Evolutionary conservation across 2,113 vertebrate genomes (phyloP), one percentile per base, ranked within the genome.

Genomic region (Rhinopomastus cyanomelas): DNA sequence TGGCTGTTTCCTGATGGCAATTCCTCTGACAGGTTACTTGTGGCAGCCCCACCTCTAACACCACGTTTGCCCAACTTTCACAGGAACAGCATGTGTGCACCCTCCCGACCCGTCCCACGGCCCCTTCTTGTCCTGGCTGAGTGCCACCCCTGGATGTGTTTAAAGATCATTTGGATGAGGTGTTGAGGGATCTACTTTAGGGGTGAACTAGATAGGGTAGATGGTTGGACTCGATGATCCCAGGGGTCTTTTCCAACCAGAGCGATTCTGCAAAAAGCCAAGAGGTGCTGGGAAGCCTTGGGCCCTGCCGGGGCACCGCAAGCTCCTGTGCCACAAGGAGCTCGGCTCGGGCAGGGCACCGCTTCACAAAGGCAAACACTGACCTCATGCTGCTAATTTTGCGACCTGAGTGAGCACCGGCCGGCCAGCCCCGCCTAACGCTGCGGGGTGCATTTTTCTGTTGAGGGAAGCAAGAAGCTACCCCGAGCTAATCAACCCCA

Each of bases 71-170:
- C 36, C 37, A 46, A 19, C 25, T 53, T 57, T 12, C 25, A 56
- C 11, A 44, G 23, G 46, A 19, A 30, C 27, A 37, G 39, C 1
- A 0, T 1, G 16, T 0, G 15, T 5, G 4, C 0, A 2, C 27
- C n/a, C 10, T 9, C 8, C 46, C 19, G 21, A 5, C 26, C 22
- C 0, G 0, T 57, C 26, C 53, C 3, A 5, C 1, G 3, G 0
- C 0, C 19, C 29, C 21, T 44, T 56, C 51, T 4, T 25, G n/a
- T 6, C 69, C 34, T 1, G 21, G 53, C n/a, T n/a, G n/a, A n/a
- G n/a, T n/a, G n/a, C n/a, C n/a, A n/a, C n/a, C n/a, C n/a, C n/a
- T n/a, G n/a, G n/a, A n/a, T n/a, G n/a, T n/a, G n/a, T n/a, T n/a
- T n/a, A n/a, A n/a, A n/a, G n/a, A n/a, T n/a, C n/a, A n/a, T n/a